Evolutionary conservation across 2,797 vertebrate genomes (phyloP).

Genomic region (Simalia tracyae): DNA sequence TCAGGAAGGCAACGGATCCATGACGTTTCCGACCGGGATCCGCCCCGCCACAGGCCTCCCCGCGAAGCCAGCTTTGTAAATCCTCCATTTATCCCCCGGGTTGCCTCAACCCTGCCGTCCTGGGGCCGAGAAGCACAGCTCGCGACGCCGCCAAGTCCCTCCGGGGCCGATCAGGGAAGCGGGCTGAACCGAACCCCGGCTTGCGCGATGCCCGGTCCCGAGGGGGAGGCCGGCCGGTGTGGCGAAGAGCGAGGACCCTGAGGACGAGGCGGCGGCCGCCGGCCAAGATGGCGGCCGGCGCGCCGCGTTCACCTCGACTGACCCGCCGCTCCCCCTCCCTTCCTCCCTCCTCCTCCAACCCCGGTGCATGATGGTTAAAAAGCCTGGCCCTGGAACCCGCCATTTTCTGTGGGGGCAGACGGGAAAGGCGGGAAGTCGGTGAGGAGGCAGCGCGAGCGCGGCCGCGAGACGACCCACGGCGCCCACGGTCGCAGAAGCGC

Average conservation of each 20-base stretch:
- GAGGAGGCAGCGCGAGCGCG: slow-evolving; percentile 22
- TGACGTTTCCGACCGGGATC: background rate
- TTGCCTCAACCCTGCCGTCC: background rate
- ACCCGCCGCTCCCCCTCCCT: background rate
- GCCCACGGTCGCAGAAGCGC: slow-evolving; percentile 13
- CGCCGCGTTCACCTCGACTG: slow-evolving; percentile 36
- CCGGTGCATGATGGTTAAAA: slow-evolving; percentile 42
- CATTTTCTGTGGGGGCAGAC: slow-evolving; percentile 51
- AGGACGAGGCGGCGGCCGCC: background rate
- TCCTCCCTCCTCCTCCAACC: background rate
- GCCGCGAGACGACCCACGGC: slow-evolving; percentile 27
- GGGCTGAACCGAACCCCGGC: no score
- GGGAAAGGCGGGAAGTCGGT: slow-evolving; percentile 46
- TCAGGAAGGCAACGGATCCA: background rate
- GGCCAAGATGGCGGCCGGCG: slow-evolving; percentile 18
- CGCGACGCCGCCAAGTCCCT: background rate
- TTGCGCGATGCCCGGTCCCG: no score
- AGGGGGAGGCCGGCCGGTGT: no score
- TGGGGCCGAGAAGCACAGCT: background rate
- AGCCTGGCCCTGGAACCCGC: slow-evolving; percentile 39
- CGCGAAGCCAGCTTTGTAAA: background rate
- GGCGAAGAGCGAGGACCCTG: background rate
- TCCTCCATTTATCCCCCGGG: background rate
- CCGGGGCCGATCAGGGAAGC: no score
- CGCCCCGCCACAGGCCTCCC: background rate